Evolutionary conservation across 2,113 vertebrate genomes (phyloP), one percentile per base, ranked within the genome.

Genomic region (Leucopsar rothschildi): DNA sequence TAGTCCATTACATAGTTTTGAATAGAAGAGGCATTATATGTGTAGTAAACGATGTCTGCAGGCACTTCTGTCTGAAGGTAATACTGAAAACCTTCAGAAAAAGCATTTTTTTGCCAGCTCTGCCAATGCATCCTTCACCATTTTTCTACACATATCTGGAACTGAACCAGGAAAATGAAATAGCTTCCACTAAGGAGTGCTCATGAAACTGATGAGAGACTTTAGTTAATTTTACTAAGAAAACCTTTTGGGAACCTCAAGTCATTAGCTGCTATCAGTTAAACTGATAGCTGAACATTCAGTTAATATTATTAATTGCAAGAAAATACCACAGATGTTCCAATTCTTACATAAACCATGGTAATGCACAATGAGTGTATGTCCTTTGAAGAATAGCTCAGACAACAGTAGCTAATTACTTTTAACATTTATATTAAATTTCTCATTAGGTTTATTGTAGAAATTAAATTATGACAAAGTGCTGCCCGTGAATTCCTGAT

Each of bases 301-400:
- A 77, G 64, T 96, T 96, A 96, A 91, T 86, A 83, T 95, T 95
- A 96, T 94, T 97, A 98, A 98, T 96, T 94, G 94, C n/a, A 60
- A 44, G 61, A 88, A 97, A 92, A 88, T 14, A 61, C 11, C 60
- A 84, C 61, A 71, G 61, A 59, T 92, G n/a, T 64, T 92, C 66
- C 69, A 90, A 25, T 72, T 93, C 59, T 94, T 93, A 60, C 4
- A 5, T 66, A 86, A 93, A 88, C n/a, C 44, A n/a, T 52, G 28
- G 45, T 86, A 96, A 91, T 33, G 2, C 37, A 39, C 39, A 91
- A 90, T 60, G 53, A 84, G 14, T 81, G 77, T 66, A 92, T 76
- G 88, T 87, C 61, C 80, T 95, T 57, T 79, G 89, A 86, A 95
- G 88, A 94, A 82, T 19, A 84, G 64, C 91, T 94, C 92, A 93